Conservation (phyloP, 2,113 vertebrate species). For the Zootoca vivipara region DNA sequence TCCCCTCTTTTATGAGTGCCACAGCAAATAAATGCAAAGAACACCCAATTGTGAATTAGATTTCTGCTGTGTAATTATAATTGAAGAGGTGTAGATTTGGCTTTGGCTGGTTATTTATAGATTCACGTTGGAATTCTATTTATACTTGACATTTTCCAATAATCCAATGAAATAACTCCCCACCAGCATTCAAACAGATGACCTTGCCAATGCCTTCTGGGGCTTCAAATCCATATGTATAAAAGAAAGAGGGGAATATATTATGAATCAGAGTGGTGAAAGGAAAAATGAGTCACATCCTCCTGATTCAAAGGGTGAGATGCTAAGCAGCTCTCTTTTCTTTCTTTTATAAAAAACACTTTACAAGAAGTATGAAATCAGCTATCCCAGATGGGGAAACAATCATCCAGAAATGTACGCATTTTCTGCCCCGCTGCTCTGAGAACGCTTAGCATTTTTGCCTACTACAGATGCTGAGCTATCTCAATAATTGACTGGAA, state of each 20-base stretch:
- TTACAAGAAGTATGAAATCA: not conserved
- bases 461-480: not conserved
- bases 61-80: constrained; percentile 42
- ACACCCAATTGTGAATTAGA: constrained; percentile 10
- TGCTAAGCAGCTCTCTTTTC: constrained; percentile 21
- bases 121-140: constrained; percentile 30
- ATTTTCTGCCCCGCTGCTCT: not conserved
- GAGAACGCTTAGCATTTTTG: not conserved
- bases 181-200: not conserved
- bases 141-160: constrained; percentile 16
- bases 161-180: constrained; percentile 36
- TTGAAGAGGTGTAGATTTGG: constrained; percentile 9
- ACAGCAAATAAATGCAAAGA: not conserved
- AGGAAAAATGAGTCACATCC: constrained; percentile 29
- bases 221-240: not conserved
- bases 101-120: constrained; percentile 30
- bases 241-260: constrained; percentile 20
- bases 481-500: not conserved
- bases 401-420: not conserved
- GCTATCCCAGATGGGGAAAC: not conserved
- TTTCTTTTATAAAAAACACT: not conserved
- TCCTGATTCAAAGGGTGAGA: not conserved
- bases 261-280: constrained; percentile 23
- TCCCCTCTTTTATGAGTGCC: not conserved
- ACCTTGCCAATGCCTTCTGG: constrained; percentile 6